Evolutionary conservation across 2,113 vertebrate species (phyloP).

Genomic region (Panurus biarmicus): DNA sequence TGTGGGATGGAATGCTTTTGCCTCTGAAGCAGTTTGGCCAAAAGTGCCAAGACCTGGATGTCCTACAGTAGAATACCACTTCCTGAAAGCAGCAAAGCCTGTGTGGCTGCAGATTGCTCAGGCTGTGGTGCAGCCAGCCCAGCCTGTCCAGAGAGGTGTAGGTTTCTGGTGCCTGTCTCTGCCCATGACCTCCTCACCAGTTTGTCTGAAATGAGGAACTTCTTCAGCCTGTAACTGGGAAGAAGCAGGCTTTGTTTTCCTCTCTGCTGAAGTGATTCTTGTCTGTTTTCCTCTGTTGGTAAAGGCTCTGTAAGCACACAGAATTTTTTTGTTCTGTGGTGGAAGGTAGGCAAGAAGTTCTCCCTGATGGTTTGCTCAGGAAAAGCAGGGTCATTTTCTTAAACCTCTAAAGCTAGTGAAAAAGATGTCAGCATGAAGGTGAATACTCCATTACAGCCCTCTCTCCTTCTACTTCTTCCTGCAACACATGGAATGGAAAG

Average conservation of each 20-base stretch:
- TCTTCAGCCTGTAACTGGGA: background rate
- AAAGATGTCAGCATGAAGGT: background rate
- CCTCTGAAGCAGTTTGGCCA: background rate
- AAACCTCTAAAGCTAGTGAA: background rate
- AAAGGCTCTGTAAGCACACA: background rate
- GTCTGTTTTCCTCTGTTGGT: background rate
- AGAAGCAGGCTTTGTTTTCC: background rate
- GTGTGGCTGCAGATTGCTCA: background rate
- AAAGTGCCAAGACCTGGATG: background rate
- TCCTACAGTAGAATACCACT: background rate
- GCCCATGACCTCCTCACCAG: accelerated
- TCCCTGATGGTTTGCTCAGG: background rate
- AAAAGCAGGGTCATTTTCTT: background rate
- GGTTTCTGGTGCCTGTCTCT: background rate
- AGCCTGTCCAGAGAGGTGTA: background rate
- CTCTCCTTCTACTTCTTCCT: background rate
- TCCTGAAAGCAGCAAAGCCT: background rate
- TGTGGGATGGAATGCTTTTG: background rate
- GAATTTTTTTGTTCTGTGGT: background rate
- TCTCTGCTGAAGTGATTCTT: background rate
- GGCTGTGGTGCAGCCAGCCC: background rate
- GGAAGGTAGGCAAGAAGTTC: background rate
- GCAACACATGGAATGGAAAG: background rate
- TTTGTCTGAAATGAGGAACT: background rate
- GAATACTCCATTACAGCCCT: background rate